A percentile compares a stretch with the other conserved stretches of the same genome.
Evolutionary conservation across 2,113 vertebrate species (phyloP).

Genomic region (Balaeniceps rex): DNA sequence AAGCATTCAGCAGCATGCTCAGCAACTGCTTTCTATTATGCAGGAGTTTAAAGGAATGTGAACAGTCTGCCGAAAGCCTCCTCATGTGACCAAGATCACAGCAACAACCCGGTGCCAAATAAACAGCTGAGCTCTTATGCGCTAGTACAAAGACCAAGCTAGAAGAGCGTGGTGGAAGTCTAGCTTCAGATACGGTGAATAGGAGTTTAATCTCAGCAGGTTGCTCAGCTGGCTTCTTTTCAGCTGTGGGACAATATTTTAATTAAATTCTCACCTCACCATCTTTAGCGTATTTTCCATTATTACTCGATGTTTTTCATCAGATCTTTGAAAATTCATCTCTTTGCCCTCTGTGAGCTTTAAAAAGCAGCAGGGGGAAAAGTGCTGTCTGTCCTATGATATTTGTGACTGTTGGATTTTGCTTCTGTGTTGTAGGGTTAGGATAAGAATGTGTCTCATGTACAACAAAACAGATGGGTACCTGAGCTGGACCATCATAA

Average conservation of each 20-base stretch:
- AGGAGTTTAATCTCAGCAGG: background rate
- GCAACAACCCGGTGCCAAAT: background rate
- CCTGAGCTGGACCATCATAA: background rate
- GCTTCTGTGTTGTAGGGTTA: background rate
- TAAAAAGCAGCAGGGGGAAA: background rate
- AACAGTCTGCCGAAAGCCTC: slow-evolving; percentile 2
- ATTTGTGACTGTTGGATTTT: background rate
- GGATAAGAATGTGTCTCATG: background rate
- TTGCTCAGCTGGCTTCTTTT: background rate
- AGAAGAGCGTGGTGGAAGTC: background rate
- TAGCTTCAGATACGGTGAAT: accelerated
- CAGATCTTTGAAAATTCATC: background rate
- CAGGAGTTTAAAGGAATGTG: slow-evolving; percentile 86
- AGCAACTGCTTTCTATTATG: slow-evolving; percentile 83
- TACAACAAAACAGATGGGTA: background rate
- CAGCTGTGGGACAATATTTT: background rate
- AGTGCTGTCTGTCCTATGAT: background rate
- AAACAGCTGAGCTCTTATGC: background rate
- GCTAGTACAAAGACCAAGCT: background rate
- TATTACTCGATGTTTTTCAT: background rate
- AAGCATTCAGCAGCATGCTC: slow-evolving; percentile 73
- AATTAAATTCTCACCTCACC: background rate
- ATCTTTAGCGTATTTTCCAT: background rate
- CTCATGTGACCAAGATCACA: slow-evolving; percentile 36
- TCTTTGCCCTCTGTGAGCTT: background rate